Base-by-base conservation (phyloP, 2,888 invertebrate species). In the Aporophyla nigra region DNA sequence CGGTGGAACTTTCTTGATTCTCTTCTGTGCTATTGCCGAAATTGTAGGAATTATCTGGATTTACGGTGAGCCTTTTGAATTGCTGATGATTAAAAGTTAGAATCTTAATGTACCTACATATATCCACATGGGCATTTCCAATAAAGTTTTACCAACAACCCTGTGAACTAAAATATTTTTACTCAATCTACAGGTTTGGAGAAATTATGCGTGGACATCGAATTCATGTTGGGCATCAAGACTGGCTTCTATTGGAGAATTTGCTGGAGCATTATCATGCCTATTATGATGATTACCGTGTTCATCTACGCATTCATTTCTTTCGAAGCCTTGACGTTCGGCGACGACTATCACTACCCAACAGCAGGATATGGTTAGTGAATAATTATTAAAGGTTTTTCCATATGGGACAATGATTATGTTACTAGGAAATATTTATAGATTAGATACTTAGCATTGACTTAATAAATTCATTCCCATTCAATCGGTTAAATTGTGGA, bases 181-280 rank as follows among this genome's bases (percentile, higher is more conserved):
- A 59, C 33, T 16, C 70, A 51, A 65, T 63, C 84, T 84, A 0
- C 80, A 96, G 96, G 96, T 21, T 85, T 96, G 74, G 96, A 96
- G 86, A 96, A 94, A 84, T 63, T 96, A n/a, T 95, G 95, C 76
- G 82, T 95, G 68, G 99, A 99, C 90, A 95, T 98, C 51, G 98
- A 98, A 92, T 99, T 98, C 91, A 99, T 99, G 99, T 93, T 98
- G 87, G 97, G 97, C 33, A 96, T 96, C 49, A 97, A 97, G 92
- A 97, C 92, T 0, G 97, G 98, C 2, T 88, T 97, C 54, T 99
- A 98, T 91, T 99, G 98, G 98, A 97, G 98, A 79, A 86, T 98
- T 58, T 98, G 98, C 85, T 99, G 99, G 99, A 97, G 97, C 0
- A 66, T 98, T 14, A 92, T 98, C 63, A 98, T 98, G 3, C 99